These are phyloP conservation scores for Spea bombifrons DNA, from an alignment of 2,113 vertebrate genomes.

Conservation along the genomic window DNA sequence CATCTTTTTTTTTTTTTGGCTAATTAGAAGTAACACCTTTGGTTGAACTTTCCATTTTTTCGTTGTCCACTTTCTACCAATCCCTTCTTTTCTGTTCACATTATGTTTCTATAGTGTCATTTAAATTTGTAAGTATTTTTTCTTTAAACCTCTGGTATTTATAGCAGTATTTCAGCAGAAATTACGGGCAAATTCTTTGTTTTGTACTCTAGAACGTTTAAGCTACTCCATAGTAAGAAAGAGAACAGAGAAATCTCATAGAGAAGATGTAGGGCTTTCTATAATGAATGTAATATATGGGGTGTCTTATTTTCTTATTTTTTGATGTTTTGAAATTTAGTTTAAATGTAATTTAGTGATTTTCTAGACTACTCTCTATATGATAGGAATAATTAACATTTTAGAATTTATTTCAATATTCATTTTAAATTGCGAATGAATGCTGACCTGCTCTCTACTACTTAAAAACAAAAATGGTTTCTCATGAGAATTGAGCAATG, in stretches of 20 bases:
- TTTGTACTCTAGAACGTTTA: not conserved
- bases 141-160: not conserved
- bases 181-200: not conserved
- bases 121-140: not conserved
- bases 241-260: not conserved
- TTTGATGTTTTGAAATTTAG: conserved; percentile 3
- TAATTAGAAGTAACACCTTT: not conserved
- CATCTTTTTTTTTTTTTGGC: not conserved
- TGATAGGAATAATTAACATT: not conserved
- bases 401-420: not conserved
- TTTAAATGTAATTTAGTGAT: conserved; percentile 1
- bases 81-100: not conserved
- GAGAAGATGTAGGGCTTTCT: conserved; percentile 6
- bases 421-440: not conserved
- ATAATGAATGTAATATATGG: conserved; percentile 32
- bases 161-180: not conserved
- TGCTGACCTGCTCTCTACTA: no score
- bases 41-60: not conserved
- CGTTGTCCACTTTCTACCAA: not conserved
- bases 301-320: not conserved
- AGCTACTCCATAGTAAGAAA: not conserved
- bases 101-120: not conserved
- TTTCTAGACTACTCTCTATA: not conserved
- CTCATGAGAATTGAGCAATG: no score
- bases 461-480: no score